A percentile compares a stretch with the other conserved stretches of the same genome.
These are phyloP conservation scores for Rhorus exstirpatorius DNA, from an alignment of 2,888 invertebrate species.

Conservation along the genomic window DNA sequence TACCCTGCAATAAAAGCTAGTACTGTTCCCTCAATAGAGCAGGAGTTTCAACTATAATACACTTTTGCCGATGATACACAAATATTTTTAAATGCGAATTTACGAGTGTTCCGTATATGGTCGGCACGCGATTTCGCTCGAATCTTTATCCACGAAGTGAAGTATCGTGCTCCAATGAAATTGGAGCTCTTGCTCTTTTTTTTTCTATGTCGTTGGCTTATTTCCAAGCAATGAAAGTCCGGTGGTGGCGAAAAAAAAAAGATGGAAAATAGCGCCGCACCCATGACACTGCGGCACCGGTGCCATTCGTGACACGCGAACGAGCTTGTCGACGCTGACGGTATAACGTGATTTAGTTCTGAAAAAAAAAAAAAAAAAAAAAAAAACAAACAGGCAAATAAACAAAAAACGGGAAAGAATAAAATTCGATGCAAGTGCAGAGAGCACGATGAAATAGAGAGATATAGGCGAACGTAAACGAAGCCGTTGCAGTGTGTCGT, in stretches of 20 bases:
- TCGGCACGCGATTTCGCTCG: slow-evolving; percentile 23
- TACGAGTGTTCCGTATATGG: too few species aligned
- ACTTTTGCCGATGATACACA: background rate
- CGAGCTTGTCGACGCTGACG: slow-evolving; percentile 66
- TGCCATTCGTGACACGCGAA: slow-evolving; percentile 63
- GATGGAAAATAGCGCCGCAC: slow-evolving; percentile 42
- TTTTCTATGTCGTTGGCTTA: background rate
- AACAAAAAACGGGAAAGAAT: slow-evolving; percentile 52
- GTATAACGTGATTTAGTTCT: slow-evolving; percentile 69
- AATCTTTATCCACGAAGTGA: slow-evolving; percentile 35
- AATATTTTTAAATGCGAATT: background rate
- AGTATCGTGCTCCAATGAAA: slow-evolving; percentile 23
- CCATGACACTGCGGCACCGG: slow-evolving; percentile 43
- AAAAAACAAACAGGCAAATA: slow-evolving; percentile 29
- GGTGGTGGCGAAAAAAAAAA: slow-evolving; percentile 19
- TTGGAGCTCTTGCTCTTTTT: background rate
- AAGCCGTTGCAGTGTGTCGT: slow-evolving; percentile 42
- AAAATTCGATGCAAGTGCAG: slow-evolving; percentile 62
- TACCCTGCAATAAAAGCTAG: too few species aligned
- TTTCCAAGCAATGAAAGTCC: slow-evolving; percentile 57
- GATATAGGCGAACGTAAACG: slow-evolving; percentile 65
- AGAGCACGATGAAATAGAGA: slow-evolving; percentile 59
- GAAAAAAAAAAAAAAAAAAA: slow-evolving; percentile 46
- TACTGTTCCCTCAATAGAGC: too few species aligned
- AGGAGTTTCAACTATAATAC: background rate